Percentiles rank a stretch among this genome's conserved stretches.
phyloP scores from a whole-genome alignment of 1,140 invertebrate genomes.

The Fopius arisanus region DNA sequence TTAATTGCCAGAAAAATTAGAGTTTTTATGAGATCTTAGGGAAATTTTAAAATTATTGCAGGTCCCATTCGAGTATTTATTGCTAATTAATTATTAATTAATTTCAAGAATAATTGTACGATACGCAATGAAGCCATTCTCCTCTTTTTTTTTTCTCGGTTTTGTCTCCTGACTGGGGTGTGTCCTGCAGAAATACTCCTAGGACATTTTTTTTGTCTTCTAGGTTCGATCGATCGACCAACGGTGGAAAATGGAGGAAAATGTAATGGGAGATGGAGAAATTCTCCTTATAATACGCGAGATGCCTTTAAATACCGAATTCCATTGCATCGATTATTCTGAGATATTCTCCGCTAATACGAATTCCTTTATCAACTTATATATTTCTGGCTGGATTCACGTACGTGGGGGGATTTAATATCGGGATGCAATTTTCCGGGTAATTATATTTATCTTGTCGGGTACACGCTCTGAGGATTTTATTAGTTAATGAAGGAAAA shows the following conservation, averaged over 20 bases:
- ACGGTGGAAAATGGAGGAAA: background rate
- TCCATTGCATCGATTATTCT: constrained; percentile 25
- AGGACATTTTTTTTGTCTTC: background rate
- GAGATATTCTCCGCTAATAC: constrained; percentile 23
- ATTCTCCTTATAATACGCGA: constrained; percentile 24
- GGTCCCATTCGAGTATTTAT: too few relatives aligned
- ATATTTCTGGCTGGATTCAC: background rate
- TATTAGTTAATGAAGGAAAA: too few relatives aligned
- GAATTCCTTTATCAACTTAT: constrained; percentile 17
- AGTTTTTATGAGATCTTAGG: too few relatives aligned
- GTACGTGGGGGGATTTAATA: background rate
- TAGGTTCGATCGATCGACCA: background rate
- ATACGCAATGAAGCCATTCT: too few relatives aligned
- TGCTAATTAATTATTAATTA: too few relatives aligned
- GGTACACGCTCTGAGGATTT: too few relatives aligned
- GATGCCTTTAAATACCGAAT: constrained; percentile 28
- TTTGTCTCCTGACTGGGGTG: background rate
- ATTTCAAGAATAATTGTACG: too few relatives aligned
- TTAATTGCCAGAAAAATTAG: too few relatives aligned
- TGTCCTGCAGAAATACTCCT: background rate
- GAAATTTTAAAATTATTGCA: too few relatives aligned
- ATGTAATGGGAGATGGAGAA: background rate
- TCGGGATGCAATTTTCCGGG: too few relatives aligned
- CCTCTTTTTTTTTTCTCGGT: too few relatives aligned
- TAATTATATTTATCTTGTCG: too few relatives aligned